Evolutionary conservation across 2,113 vertebrate species (phyloP), one percentile per base, ranked within the genome.

Genomic region (Melanostigma gelatinosum): DNA sequence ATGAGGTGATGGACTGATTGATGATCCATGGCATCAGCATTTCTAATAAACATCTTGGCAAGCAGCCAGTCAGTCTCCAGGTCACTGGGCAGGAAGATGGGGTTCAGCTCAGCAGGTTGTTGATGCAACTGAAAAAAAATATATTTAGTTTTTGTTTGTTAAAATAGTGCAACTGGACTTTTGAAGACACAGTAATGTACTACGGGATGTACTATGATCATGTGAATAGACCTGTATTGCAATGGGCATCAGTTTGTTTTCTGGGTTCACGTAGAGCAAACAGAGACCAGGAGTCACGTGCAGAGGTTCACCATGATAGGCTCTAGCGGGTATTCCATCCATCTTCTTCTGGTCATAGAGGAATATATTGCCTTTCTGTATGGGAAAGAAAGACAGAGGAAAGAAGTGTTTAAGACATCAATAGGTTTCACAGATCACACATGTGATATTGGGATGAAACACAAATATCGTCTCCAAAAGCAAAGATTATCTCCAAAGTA

Each of bases 281-380:
- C 93, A 91, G 0, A 95, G 85, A 29, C 93, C 94, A 32, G 93
- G 82, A 11, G 93, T 83, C 64, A 93, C 22, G 1, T 86, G 55
- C 55, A 93, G 80, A 60, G 72, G 7, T 66, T 89, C 75, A 22
- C 75, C 88, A 50, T 94, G 58, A 4, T 89, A 18, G 0, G 22
- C 11, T 7, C 75, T 85, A 1, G 70, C 13, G 1, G 77, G 72
- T 65, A 96, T 82, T 63, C 94, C 95, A 2, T 95, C 93, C 84
- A 96, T 36, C 22, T 85, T 93, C 67, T 86, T 92, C 66, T 94
- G 94, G 83, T 97, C 95, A n/a, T 88, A 93, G 67, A 97, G 83
- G 89, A 95, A 97, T 54, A 97, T 91, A 32, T 95, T 96, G 8
- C 95, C 96, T 70, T 93, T 94, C 96, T 24, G 24, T 24, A 24